Base-by-base conservation (phyloP, 2,888 invertebrate species). In the Agrenia bidenticulata region DNA sequence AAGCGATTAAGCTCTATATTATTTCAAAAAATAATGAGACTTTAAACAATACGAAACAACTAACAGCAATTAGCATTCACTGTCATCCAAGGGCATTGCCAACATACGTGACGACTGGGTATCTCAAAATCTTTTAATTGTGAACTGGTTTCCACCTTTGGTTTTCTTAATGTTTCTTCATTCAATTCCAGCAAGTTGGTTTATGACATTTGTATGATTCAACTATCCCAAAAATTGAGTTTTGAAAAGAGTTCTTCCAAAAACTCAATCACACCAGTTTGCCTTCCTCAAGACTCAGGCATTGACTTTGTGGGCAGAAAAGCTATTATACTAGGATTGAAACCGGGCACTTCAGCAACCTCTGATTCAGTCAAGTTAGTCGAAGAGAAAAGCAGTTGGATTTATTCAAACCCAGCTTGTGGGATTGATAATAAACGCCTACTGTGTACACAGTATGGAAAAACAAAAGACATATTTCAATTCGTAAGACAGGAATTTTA, bases 11-110 rank as follows among this genome's bases (percentile, higher is more conserved):
- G 2, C 7, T 57, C 2, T n/a, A 2, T 7, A 17, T 39, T 2
- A 17, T 2, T 15, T 37, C 7, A 2, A 41, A 15, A 21, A 15
- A 45, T 17, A 45, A 45, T 19, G 4, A 45, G 17, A 5, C 5
- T 5, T 45, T 45, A 15, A 4, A 15, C 15, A 15, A 27, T 11
- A 11, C 41, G 1, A 4, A 37, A 2, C 7, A 21, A 39, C 41
- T 57, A 4, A 41, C 9, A n/a, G 27, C 23, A 41, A 17, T 17
- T 5, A 19, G 13, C 21, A 32, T 57, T 17, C 7, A 41, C 2
- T 57, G 56, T 41, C 56, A 57, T 57, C 41, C 41, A 2, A 17
- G 41, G 19, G 56, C 56, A 17, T n/a, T 57, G 15, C 56, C 56
- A 21, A 21, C 39, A 21, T 21, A 21, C 13, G 39, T 57, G 5